These are phyloP conservation scores for Horisme vitalbata DNA, from an alignment of 2,888 invertebrate genomes.

Conservation along the genomic window DNA sequence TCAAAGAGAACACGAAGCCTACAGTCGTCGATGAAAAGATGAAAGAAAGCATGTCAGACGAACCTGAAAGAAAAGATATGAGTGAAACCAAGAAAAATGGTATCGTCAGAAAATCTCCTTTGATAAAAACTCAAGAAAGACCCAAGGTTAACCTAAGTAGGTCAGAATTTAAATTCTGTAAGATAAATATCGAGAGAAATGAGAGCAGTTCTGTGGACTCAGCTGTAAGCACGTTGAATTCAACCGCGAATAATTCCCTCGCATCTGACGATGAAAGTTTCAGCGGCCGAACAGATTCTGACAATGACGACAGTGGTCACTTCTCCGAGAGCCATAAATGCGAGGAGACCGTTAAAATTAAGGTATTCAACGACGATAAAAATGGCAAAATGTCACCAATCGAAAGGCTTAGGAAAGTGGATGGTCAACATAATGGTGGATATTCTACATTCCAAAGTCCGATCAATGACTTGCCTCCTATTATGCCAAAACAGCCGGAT, in stretches of 20 bases:
- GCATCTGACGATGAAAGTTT: constrained; percentile 80
- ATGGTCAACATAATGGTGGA: constrained; percentile 69
- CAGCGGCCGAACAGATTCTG: constrained; percentile 81
- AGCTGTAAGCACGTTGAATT: constrained; percentile 82
- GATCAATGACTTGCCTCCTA: constrained; percentile 74
- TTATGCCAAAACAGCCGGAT: constrained; percentile 70
- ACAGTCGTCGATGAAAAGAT: constrained; percentile 73
- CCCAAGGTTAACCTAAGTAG: constrained; percentile 84
- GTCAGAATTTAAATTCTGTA: constrained; percentile 80
- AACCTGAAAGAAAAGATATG: constrained; percentile 69
- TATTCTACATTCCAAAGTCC: constrained; percentile 78
- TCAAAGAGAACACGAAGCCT: constrained; percentile 65
- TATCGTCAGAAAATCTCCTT: constrained; percentile 83
- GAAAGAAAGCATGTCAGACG: constrained; percentile 76
- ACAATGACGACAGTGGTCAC: constrained; percentile 81
- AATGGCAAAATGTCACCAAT: constrained; percentile 72
- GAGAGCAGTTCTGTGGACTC: constrained; percentile 75
- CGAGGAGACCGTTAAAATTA: constrained; percentile 78
- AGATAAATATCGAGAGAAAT: constrained; percentile 66
- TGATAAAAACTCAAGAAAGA: constrained; percentile 86
- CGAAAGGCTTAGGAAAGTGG: constrained; percentile 69
- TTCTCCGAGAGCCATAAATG: constrained; percentile 75
- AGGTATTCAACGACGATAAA: constrained; percentile 78
- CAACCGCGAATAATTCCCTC: constrained; percentile 78
- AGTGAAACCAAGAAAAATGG: constrained; percentile 74